A percentile compares a stretch with the other conserved stretches of the same genome.
Evolutionary conservation across 2,888 invertebrate genomes (phyloP).

Genomic region (Bedellia somnulentella): DNA sequence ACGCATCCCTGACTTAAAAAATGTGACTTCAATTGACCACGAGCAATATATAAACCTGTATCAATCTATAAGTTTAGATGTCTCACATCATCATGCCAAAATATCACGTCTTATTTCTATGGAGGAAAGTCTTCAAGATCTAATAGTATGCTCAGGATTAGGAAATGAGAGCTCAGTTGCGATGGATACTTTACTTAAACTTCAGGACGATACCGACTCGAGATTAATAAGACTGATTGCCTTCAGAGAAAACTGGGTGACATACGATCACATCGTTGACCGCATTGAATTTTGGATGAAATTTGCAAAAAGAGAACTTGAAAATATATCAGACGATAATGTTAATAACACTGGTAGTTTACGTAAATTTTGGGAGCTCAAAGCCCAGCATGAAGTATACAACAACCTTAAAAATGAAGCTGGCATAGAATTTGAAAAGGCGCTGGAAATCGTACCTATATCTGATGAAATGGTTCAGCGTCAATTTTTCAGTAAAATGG

Average conservation of each 20-base stretch:
- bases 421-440: constrained; percentile 72
- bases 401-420: constrained; percentile 76
- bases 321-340: constrained; percentile 65
- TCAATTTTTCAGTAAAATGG: constrained; percentile 75
- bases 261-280: constrained; percentile 72
- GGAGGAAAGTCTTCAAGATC: constrained; percentile 71
- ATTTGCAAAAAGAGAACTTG: constrained; percentile 71
- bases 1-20: constrained; percentile 77
- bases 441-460: constrained; percentile 76
- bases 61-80: constrained; percentile 77
- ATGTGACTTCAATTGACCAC: constrained; percentile 80
- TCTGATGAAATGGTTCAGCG: constrained; percentile 82
- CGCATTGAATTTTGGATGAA: constrained; percentile 78
- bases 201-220: constrained; percentile 76
- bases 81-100: constrained; percentile 79
- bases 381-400: constrained; percentile 84
- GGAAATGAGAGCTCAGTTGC: constrained; percentile 74
- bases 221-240: constrained; percentile 71
- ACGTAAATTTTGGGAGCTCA: constrained; percentile 85
- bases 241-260: constrained; percentile 78
- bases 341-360: constrained; percentile 70
- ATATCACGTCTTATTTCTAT: constrained; percentile 72
- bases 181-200: constrained; percentile 69
- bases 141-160: constrained; percentile 74
- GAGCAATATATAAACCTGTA: constrained; percentile 83